Percentiles rank a stretch among this genome's conserved stretches.
Conservation (phyloP, 2,113 vertebrate genomes). For the Solea senegalensis region DNA sequence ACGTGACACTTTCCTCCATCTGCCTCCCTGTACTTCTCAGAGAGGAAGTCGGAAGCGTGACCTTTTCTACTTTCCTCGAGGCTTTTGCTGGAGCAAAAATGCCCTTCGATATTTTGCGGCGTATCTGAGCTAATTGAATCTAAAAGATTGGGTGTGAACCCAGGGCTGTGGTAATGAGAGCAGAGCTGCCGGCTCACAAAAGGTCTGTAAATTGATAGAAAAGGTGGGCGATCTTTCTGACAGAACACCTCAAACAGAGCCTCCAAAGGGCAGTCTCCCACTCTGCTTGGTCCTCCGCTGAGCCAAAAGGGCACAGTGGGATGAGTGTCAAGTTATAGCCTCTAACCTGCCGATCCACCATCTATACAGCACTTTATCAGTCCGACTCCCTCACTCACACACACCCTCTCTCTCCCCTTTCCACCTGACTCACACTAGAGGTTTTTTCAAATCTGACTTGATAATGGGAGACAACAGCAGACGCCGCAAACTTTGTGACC, state of each 20-base stretch:
- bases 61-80: slow-evolving; percentile 76
- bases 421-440: too few species aligned
- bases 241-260: slow-evolving; percentile 59
- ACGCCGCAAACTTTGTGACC: too few species aligned
- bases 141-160: slow-evolving; percentile 75
- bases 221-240: slow-evolving; percentile 66
- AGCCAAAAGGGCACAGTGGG: slow-evolving; percentile 70
- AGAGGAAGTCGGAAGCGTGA: slow-evolving; percentile 69
- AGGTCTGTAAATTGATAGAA: slow-evolving; percentile 76
- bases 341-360: slow-evolving; percentile 1
- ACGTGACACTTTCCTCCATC: slow-evolving; percentile 60
- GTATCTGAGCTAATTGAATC: slow-evolving; percentile 79
- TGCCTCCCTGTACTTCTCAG: slow-evolving; percentile 47
- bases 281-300: slow-evolving; percentile 46
- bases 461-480: too few species aligned
- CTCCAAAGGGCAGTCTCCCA: slow-evolving; percentile 70
- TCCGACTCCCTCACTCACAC: background rate
- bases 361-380: background rate
- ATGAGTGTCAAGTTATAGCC: slow-evolving; percentile 53
- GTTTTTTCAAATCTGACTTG: too few species aligned
- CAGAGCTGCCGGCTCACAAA: slow-evolving; percentile 66
- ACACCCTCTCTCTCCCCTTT: too few species aligned
- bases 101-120: slow-evolving; percentile 73
- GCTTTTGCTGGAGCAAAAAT: slow-evolving; percentile 70
- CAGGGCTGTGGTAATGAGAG: slow-evolving; percentile 73